Evolutionary conservation across 2,888 invertebrate genomes (phyloP), one percentile per base, ranked within the genome.

Genomic region (Frankliniella fusca): DNA sequence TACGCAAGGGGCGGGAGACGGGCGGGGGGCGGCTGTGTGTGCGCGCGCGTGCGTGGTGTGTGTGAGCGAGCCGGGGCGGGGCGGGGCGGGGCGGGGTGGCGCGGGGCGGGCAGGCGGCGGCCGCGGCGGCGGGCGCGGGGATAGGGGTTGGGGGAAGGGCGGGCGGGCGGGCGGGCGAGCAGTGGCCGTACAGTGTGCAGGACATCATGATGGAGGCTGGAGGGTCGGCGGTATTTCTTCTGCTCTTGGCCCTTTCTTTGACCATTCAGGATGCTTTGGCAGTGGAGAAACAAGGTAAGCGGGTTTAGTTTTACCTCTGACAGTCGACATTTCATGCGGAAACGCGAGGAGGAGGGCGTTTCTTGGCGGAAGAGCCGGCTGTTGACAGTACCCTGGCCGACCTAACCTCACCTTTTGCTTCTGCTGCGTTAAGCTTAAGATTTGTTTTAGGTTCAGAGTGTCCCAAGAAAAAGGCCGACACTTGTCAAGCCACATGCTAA

Each of bases 131-230:
- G 38, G 38, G n/a, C n/a, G n/a, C 38, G 38, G 38, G 38, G 38
- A 2, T 5, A 5, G 38, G 38, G 38, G 38, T 5, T 2, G 38
- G 5, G 38, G 38, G 38, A 38, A 5, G 38, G 38, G 38, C 3
- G 38, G 38, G 38, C 38, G 5, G 38, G 38, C 38, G 5, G 38
- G 2, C n/a, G n/a, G 38, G 38, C 38, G 3, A 5, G 3, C 38
- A 2, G 54, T 54, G 54, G 5, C 18, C 20, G 54, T 54, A 15
- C 54, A 20, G 54, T 20, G 15, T 10, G 70, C 70, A n/a, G 70
- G 70, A 54, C 54, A 18, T 70, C 70, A 23, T 11, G 70, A 70
- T 70, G 70, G 70, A 20, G 70, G 70, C 70, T 70, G 70, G n/a
- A n/a, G 70, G 70, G 23, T 23, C 70, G 70, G 70, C 23, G 11